Evolutionary conservation across 2,113 vertebrate genomes (phyloP), one percentile per base, ranked within the genome.

Genomic region (Pachycephala philippinensis): DNA sequence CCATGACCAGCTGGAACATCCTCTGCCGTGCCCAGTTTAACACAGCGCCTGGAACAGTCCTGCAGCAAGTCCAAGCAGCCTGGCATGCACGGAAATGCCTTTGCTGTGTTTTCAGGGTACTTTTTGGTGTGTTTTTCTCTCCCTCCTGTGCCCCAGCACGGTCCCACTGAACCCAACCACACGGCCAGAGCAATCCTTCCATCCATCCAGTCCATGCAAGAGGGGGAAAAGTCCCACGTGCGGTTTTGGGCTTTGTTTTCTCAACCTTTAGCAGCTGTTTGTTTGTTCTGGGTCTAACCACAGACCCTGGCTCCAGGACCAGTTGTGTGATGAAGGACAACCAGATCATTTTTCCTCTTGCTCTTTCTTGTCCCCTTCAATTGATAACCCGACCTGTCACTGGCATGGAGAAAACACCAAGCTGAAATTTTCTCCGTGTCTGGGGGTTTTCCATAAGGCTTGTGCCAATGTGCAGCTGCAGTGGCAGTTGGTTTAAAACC

Each of bases 31-130:
- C 33, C 47, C 12, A 37, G 15, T 66, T 64, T 42, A 49, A 49
- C 0, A 0, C n/a, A 11, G 26, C 7, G 7, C 22, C 39, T 6
- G 1, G 7, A 8, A 5, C 9, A 11, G 1, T 14, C 33, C 40
- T 54, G 59, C 31, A 52, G 37, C 37, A 39, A 39, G n/a, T 56
- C 53, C 71, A 21, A 45, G 26, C 53, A 54, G 30, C 71, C 64
- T 52, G 59, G 26, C 0, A 0, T 28, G 30, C 47, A 23, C 0
- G 0, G 47, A 74, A 57, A 78, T 33, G n/a, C 13, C 57, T 84
- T 40, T 66, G 23, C 47, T 71, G 37, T 50, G 33, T 50, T 66
- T 11, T 8, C 53, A 52, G 63, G 12, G 4, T 10, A 13, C 44
- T 68, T 50, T 52, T 20, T 24, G 39, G 39, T 4, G 61, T 28